A percentile compares a stretch with the other conserved stretches of the same genome.
Conservation (phyloP, 2,888 invertebrate species). For the Trachelus iudaicus region DNA sequence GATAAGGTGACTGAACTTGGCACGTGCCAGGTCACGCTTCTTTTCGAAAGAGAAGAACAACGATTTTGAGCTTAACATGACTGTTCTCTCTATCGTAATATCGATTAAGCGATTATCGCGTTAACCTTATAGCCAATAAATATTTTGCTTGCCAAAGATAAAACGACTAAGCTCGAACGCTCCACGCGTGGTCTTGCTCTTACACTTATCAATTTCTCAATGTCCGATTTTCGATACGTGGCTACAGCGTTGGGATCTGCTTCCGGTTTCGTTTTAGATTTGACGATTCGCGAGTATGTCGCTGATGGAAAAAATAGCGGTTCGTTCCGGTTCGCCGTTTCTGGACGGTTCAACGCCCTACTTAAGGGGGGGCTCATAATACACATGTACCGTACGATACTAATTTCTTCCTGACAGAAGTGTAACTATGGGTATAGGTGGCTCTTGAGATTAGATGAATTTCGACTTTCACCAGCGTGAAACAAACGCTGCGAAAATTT, state of each 20-base stretch:
- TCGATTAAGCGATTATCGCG: not conserved
- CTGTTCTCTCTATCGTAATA: not conserved
- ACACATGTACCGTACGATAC: not conserved
- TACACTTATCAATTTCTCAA: not conserved
- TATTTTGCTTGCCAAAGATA: not conserved
- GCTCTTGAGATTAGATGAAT: slow-evolving; percentile 34
- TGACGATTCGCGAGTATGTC: not conserved
- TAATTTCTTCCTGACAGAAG: slow-evolving; percentile 2
- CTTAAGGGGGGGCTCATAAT: slow-evolving; percentile 11
- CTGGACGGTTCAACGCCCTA: slow-evolving; percentile 30
- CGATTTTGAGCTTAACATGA: not conserved
- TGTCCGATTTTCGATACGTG: not conserved
- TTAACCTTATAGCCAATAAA: not conserved
- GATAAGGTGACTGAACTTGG: not conserved
- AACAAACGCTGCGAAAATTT: not conserved
- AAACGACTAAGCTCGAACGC: not conserved
- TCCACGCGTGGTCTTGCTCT: not conserved
- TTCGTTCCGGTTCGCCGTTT: slow-evolving; percentile 35
- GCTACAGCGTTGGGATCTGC: not conserved
- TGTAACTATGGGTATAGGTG: not conserved
- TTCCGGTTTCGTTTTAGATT: not conserved
- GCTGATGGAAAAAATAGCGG: slow-evolving; percentile 27
- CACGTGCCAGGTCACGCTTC: not conserved
- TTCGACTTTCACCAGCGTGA: slow-evolving; percentile 38
- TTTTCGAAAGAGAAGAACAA: not conserved